These are phyloP conservation scores for Sinotaia quadrata DNA, from an alignment of 2,888 invertebrate species.

Conservation along the genomic window DNA sequence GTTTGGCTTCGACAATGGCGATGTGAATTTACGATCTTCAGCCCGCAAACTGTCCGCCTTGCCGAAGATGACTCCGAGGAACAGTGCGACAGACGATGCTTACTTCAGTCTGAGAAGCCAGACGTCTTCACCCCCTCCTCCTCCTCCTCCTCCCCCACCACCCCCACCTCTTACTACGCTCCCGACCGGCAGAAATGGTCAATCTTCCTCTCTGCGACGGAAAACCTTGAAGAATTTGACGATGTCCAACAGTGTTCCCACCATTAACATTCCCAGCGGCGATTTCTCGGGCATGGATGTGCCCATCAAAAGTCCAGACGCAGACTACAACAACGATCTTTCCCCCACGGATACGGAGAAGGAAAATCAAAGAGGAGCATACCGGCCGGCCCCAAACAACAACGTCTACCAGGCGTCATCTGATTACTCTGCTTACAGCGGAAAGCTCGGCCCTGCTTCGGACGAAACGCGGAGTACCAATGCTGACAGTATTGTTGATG, in stretches of 20 bases:
- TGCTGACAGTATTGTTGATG: slow-evolving; percentile 33
- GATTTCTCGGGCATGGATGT: slow-evolving; percentile 7
- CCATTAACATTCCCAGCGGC: not conserved
- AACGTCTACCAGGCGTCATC: slow-evolving; percentile 17
- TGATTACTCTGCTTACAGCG: slow-evolving; percentile 10
- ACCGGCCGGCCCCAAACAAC: not conserved
- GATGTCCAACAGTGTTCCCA: not conserved
- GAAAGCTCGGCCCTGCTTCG: slow-evolving; percentile 22
- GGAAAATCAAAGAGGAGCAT: not conserved
- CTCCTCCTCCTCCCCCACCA: not conserved
- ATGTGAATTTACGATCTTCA: not conserved
- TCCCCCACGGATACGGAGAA: slow-evolving; percentile 6
- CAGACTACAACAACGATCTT: slow-evolving; percentile 20
- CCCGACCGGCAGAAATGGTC: not conserved
- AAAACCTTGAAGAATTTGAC: not conserved
- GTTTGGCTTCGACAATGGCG: not conserved
- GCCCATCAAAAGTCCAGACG: not conserved
- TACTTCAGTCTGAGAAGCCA: not conserved
- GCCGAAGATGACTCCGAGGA: not conserved
- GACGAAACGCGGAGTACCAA: slow-evolving; percentile 38
- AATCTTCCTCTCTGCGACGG: not conserved
- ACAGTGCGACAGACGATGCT: not conserved
- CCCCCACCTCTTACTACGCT: not conserved
- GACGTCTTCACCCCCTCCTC: not conserved
- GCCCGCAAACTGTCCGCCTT: not conserved